Evolutionary conservation across 2,797 vertebrate genomes (phyloP).

Genomic region (Anguilla marmorata): DNA sequence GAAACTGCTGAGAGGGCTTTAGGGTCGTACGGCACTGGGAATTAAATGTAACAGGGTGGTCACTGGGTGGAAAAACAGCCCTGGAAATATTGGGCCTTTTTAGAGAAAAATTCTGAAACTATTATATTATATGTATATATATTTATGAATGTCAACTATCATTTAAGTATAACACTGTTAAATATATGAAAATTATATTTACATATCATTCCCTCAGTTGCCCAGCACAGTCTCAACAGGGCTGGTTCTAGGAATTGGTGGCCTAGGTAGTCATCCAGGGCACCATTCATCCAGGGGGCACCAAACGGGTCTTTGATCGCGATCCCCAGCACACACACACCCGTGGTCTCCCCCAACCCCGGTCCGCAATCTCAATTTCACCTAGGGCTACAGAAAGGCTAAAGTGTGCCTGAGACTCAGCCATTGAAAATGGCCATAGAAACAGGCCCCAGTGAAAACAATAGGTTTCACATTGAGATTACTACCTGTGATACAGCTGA

Average conservation of each 20-base stretch:
- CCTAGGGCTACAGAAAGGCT: background rate
- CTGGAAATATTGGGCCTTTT: background rate
- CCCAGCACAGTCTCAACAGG: background rate
- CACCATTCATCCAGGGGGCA: too few relatives aligned
- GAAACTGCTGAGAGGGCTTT: background rate
- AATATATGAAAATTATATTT: background rate
- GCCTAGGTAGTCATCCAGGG: too few relatives aligned
- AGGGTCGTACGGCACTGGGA: background rate
- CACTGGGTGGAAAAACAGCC: background rate
- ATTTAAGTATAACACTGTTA: background rate
- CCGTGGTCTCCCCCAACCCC: background rate
- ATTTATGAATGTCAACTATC: background rate
- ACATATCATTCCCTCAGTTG: background rate
- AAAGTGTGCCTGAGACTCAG: background rate
- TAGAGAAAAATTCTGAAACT: background rate
- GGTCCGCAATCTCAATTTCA: background rate
- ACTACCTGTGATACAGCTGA: constrained; percentile 72
- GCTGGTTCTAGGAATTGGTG: too few relatives aligned
- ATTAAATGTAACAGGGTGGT: background rate
- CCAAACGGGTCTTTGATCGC: too few relatives aligned
- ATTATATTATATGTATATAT: too few relatives aligned
- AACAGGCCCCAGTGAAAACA: background rate
- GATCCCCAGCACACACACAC: background rate
- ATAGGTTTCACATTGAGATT: constrained; percentile 49
- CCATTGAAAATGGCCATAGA: background rate